Base-by-base conservation (phyloP, 35 echinoderm and acorn worm genomes). In the Eucidaris tribuloides region DNA sequence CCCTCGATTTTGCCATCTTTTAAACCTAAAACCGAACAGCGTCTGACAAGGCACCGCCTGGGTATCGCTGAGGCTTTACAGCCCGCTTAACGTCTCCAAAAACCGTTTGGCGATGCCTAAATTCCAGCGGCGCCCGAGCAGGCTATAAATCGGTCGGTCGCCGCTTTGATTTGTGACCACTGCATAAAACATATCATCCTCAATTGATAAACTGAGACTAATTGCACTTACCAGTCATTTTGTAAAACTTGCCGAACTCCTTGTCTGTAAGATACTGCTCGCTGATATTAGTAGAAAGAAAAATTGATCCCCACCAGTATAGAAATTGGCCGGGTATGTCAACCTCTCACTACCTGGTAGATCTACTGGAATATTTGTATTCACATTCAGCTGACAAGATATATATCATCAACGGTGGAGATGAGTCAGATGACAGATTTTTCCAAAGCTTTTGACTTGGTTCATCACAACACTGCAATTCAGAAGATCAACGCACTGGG, bases 181-280 rank as follows among this genome's bases (percentile, higher is more conserved):
- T 19, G 23, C 79, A n/a, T 0, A 63, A 39, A 82, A 17, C 24
- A 19, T 24, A 17, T 35, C 49, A 62, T n/a, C 79, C 2, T 15
- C 79, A 25, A 61, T 58, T n/a, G 40, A 82, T 36, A 62, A 82
- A 65, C 38, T 83, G 39, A 64, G 58, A 62, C 58, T 40, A 18
- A 83, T 83, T 30, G 24, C 81, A 22, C 81, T 84, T 19, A 84
- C 82, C 0, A 31, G 76, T 46, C 65, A 85, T 37, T 85, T 77
- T 74, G 65, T 66, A 35, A 85, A 76, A 59, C 17, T 74, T 17
- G 20, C 65, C 24, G 66, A 76, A 72, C 22, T 27, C 25, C 71
- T 84, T 33, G 42, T 66, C 27, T 31, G 28, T 18, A 2, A 66
- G 25, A 32, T 30, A 60, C 43, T 84, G 11, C 31, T 85, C 11